These are phyloP conservation scores for Chamaea fasciata DNA, from an alignment of 2,113 vertebrate species.

Conservation along the genomic window DNA sequence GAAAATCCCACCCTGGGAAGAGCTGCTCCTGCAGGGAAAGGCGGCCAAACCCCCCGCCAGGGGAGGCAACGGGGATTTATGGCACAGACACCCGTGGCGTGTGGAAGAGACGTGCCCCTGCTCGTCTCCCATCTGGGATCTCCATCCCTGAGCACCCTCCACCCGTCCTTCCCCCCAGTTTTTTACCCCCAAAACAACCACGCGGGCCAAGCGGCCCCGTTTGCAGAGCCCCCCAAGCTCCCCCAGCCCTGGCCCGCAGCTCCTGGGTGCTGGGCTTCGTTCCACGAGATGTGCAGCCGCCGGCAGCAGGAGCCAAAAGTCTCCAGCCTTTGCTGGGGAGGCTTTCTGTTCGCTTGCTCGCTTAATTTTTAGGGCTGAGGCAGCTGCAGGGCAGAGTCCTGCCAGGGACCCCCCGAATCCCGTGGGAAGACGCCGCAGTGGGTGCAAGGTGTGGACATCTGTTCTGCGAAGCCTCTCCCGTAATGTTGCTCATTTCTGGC, in stretches of 20 bases:
- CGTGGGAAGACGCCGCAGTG: neutral
- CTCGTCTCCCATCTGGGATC: neutral
- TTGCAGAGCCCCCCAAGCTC: neutral
- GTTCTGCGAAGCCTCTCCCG: neutral
- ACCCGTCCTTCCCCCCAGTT: fast-evolving
- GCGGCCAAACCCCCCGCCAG: neutral
- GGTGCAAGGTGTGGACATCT: neutral
- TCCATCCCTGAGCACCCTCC: fast-evolving
- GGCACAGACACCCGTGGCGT: fast-evolving
- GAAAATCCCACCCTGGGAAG: neutral
- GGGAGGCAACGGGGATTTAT: fast-evolving
- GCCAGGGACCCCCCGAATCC: neutral
- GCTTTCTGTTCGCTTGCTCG: neutral
- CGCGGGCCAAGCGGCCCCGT: fast-evolving
- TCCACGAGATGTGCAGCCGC: neutral
- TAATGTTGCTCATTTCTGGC: neutral
- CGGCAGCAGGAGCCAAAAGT: neutral
- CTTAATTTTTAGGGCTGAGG: neutral
- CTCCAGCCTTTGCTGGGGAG: neutral
- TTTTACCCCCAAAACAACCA: neutral
- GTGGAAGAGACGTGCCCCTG: neutral
- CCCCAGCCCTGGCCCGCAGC: neutral
- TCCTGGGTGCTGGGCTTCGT: neutral
- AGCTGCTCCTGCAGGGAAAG: neutral
- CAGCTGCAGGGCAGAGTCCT: neutral